Evolutionary conservation across 2,888 invertebrate genomes (phyloP), one percentile per base, ranked within the genome.

Genomic region (Synanthedon andrenaeformis): DNA sequence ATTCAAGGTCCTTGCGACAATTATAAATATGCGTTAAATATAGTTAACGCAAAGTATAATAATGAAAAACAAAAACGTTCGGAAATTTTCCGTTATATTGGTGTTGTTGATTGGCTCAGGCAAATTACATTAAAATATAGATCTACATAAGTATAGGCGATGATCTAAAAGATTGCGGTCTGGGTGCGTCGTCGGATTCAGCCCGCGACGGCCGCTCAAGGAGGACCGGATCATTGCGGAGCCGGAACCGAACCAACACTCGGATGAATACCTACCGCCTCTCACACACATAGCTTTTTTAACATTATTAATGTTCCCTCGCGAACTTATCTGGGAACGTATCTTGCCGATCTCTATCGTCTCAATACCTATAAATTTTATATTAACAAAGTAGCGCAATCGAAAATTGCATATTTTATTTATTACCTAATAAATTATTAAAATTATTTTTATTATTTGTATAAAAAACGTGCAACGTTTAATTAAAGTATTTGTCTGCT

Each of bases 161-260:
- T 74, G 80, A 76, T 81, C 77, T 76, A 82, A 76, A 81, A 76
- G 78, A 78, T 74, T 76, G 77, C 67, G 70, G 70, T 66, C 68
- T 41, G 69, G 61, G 70, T 64, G 70, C 68, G 71, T 73, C 74
- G 71, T 73, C 74, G 69, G 70, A 70, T 69, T 71, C 72, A 70
- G 69, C 35, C 35, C 6, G 35, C 67, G 66, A 60, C 69, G 69
- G 61, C 35, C 67, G 69, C 74, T 84, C 85, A 85, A 85, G 85
- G 85, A 79, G 81, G 84, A 85, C 85, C 76, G 75, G 85, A 61
- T 76, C 75, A 78, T 84, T 83, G 72, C 73, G 74, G 70, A 82
- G 81, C 85, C 85, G 85, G 84, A 85, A 85, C 82, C 70, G 66
- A 69, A 64, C 66, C 66, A 53, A 67, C 69, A 68, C 70, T 67